Percentiles rank a stretch among this genome's conserved stretches.
Conservation (phyloP, 2,113 vertebrate genomes). For the Plecturocebus donacophilus region DNA sequence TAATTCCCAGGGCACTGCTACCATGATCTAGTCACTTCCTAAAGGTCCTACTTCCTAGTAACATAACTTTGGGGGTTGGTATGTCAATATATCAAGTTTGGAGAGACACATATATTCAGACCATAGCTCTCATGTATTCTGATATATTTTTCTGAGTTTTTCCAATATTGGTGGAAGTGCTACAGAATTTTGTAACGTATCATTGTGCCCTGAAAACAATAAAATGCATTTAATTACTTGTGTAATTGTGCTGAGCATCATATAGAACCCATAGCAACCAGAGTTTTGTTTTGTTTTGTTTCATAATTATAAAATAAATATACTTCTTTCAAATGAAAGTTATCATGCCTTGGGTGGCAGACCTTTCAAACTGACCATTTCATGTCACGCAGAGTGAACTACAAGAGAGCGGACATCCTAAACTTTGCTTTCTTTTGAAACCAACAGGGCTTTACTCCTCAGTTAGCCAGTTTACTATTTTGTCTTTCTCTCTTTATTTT, state of each 20-base stretch:
- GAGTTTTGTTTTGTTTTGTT: not conserved
- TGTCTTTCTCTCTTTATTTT: not conserved
- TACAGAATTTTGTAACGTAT: not conserved
- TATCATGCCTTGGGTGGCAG: not conserved
- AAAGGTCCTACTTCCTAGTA: fast-evolving
- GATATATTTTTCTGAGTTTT: not conserved
- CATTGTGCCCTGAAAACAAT: not conserved
- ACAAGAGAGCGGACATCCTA: not conserved
- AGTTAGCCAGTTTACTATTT: not conserved
- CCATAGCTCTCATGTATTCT: not conserved
- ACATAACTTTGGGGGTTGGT: fast-evolving
- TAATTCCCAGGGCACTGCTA: not conserved
- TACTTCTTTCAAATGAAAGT: not conserved
- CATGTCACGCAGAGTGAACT: not conserved
- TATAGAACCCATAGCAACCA: not conserved
- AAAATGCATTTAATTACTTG: not conserved
- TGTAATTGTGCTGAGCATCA: not conserved
- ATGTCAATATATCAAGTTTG: not conserved
- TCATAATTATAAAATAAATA: not conserved
- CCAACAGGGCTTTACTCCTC: not conserved
- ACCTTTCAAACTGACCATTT: not conserved
- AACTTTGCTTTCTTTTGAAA: not conserved
- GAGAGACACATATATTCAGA: not conserved
- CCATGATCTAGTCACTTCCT: not conserved
- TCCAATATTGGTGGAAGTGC: not conserved